phyloP scores from a whole-genome alignment of 2,797 vertebrate genomes.

The Pseudomugil tenellus region DNA sequence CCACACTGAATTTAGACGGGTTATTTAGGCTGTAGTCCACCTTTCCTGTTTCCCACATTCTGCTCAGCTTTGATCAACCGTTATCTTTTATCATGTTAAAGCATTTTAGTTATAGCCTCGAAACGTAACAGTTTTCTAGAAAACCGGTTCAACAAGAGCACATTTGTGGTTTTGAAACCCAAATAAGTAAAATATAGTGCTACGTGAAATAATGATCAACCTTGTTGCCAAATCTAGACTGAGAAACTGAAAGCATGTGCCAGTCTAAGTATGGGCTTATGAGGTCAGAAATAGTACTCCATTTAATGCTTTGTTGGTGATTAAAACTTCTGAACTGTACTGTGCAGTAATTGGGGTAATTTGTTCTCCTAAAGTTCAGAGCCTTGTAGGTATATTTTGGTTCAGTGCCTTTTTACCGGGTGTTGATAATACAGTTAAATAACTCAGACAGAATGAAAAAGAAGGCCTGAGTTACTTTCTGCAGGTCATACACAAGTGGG shows the following conservation, averaged over 20 bases:
- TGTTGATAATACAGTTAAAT: background rate
- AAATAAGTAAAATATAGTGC: background rate
- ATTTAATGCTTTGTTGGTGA: background rate
- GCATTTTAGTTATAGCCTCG: background rate
- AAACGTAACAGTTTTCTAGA: background rate
- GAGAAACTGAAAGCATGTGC: background rate
- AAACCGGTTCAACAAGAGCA: too few relatives aligned
- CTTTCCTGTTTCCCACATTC: background rate
- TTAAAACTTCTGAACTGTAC: slow-evolving; percentile 14
- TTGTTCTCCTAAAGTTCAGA: slow-evolving; percentile 11
- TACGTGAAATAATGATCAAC: background rate
- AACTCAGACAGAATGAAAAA: slow-evolving; percentile 10
- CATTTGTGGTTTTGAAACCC: background rate
- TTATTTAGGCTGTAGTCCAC: background rate
- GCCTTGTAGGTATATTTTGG: background rate
- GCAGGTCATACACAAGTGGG: slow-evolving; percentile 1
- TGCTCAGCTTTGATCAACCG: background rate
- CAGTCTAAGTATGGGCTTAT: background rate
- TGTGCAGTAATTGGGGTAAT: slow-evolving; percentile 4
- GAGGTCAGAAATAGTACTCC: slow-evolving; percentile 8
- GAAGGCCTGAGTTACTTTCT: background rate
- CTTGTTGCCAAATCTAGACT: background rate
- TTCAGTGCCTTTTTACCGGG: background rate
- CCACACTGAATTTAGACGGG: background rate
- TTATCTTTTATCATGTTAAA: background rate